Evolutionary conservation across 2,113 vertebrate species (phyloP), one percentile per base, ranked within the genome.

Genomic region (Eulacestoma nigropectus): DNA sequence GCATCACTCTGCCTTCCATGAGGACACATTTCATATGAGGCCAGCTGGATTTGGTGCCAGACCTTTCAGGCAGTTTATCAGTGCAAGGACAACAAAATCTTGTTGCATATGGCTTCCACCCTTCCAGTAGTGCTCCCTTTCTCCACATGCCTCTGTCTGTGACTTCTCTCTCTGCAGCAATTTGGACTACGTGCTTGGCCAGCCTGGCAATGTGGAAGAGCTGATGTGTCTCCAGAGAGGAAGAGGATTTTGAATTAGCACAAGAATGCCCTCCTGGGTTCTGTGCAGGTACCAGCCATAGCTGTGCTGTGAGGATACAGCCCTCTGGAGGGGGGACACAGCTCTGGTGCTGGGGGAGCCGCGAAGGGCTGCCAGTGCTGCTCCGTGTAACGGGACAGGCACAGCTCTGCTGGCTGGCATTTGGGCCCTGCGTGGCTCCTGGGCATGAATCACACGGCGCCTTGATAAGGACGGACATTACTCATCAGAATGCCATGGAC

Each of bases 391-490:
- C 1, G 2, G 84, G 25, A 44, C 1, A 3, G 67, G 49, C 3
- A 1, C 1, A 1, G 64, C 13, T 0, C 32, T 0, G 1, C 50
- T 63, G 80, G 25, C 63, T 56, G 94, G 89, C 55, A 29, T 76
- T 88, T 70, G 84, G 78, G 39, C 75, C 75, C 80, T 3, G 78
- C 5, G 0, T 4, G 11, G 94, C 84, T 84, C 60, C 81, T 60
- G 93, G 87, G 77, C 72, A 72, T 49, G 87, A 96, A 92, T 90
- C 96, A 90, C 91, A 68, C 9, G 52, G 77, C 14, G 13, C 55
- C 30, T 20, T 18, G 96, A 97, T 97, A 97, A 97, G 97, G 92
- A 94, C 29, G 72, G 92, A 89, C 94, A 93, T 98, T 96, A 97
- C 92, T 97, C 97, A 97, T 79, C 95, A 91, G 84, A 85, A 93